phyloP scores from a whole-genome alignment of 2,888 invertebrate species.

The Clusia tigrina region DNA sequence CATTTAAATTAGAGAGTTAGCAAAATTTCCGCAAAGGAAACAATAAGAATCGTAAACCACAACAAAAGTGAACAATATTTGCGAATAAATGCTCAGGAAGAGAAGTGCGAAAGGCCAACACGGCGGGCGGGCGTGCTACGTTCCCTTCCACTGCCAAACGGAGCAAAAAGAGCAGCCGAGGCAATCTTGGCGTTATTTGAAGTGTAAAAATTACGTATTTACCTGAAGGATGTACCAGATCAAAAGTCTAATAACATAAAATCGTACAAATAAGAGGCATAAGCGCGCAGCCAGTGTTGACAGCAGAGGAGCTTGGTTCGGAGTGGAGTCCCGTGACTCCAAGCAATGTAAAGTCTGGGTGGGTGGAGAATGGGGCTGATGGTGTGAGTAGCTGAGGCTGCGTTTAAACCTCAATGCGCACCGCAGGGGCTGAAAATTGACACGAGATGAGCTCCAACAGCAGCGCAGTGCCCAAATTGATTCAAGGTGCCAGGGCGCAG shows the following conservation, averaged over 20 bases:
- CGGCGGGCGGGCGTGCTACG: not conserved
- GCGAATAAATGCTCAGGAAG: not conserved
- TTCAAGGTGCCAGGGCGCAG: not conserved
- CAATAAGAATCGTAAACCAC: not conserved
- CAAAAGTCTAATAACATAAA: constrained; percentile 38
- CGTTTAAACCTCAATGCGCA: not conserved
- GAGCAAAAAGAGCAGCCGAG: constrained; percentile 28
- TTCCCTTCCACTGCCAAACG: not conserved
- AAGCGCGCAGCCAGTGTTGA: too few relatives aligned
- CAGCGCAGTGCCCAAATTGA: not conserved
- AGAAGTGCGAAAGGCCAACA: not conserved
- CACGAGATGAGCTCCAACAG: constrained; percentile 7
- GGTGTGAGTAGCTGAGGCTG: not conserved
- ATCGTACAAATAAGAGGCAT: constrained; percentile 9
- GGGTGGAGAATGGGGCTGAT: too few relatives aligned
- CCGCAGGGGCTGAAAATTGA: not conserved
- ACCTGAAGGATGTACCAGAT: constrained; percentile 38
- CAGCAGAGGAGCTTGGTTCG: too few relatives aligned
- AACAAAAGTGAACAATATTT: not conserved
- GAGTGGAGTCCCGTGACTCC: too few relatives aligned
- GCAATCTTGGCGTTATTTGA: constrained; percentile 35
- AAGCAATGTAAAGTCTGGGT: too few relatives aligned
- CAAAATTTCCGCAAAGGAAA: too few relatives aligned
- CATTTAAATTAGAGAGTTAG: too few relatives aligned
- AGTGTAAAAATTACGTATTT: constrained; percentile 40